Percentiles rank a stretch among this genome's conserved stretches.
phyloP scores from a whole-genome alignment of 1,140 invertebrate genomes.

The Polypedilum pembai region DNA sequence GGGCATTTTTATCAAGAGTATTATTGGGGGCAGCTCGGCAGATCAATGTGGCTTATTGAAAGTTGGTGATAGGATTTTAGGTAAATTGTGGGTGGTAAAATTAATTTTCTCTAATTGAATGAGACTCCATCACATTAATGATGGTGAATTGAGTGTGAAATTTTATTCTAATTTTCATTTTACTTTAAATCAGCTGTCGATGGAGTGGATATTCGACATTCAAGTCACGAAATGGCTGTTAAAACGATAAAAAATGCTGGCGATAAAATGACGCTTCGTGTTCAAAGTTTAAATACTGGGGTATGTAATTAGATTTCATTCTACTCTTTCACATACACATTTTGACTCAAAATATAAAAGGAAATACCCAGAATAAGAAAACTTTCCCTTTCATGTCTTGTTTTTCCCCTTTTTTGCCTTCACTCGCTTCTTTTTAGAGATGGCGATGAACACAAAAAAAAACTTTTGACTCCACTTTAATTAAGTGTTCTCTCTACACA shows the following conservation, averaged over 20 bases:
- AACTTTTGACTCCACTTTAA: neutral
- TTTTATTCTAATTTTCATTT: no score
- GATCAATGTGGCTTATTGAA: conserved; percentile 80
- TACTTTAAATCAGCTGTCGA: conserved; percentile 65
- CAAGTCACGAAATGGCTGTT: conserved; percentile 91
- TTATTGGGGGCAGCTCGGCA: conserved; percentile 90
- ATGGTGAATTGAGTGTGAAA: conserved; percentile 19
- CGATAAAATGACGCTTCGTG: conserved; percentile 82
- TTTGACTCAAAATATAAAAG: neutral
- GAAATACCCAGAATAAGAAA: neutral
- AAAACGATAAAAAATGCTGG: conserved; percentile 87
- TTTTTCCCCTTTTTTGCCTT: neutral
- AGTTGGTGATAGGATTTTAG: conserved; percentile 45
- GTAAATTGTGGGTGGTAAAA: neutral
- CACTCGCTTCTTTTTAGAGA: neutral
- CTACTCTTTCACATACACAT: neutral
- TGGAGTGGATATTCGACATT: conserved; percentile 79
- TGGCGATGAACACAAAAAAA: neutral
- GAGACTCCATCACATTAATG: neutral
- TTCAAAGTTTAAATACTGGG: conserved; percentile 84
- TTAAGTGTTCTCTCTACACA: neutral
- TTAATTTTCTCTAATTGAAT: neutral
- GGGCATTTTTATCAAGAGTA: conserved; percentile 97
- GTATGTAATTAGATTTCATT: conserved; percentile 47
- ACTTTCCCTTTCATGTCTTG: neutral